phyloP scores from a whole-genome alignment of 2,797 vertebrate genomes.

The Hemibagrus guttatus region DNA sequence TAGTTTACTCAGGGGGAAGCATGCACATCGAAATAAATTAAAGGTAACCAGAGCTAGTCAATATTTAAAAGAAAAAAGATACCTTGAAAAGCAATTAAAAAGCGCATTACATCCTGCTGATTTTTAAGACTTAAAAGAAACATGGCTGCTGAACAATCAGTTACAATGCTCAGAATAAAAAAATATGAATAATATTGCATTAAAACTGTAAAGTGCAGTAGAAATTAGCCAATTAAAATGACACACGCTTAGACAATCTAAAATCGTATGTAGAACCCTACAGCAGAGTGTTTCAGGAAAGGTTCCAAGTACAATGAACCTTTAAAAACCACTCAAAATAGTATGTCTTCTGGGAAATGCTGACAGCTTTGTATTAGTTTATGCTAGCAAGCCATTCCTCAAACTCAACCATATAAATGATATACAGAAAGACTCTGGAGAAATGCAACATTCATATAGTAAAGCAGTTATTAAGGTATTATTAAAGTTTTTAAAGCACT shows the following conservation, averaged over 20 bases:
- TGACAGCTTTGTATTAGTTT: not conserved
- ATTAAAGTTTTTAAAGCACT: not conserved
- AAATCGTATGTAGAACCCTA: not conserved
- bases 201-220: not conserved
- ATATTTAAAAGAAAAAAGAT: not conserved
- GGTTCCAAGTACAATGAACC: not conserved
- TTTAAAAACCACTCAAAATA: not conserved
- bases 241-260: not conserved
- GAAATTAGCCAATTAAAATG: not conserved
- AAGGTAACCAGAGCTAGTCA: not conserved
- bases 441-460: not conserved
- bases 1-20: not conserved
- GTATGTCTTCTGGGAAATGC: not conserved
- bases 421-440: not conserved
- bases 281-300: not conserved
- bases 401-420: not conserved
- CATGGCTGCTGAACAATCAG: not conserved
- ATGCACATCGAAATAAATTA: not conserved
- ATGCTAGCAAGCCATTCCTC: not conserved
- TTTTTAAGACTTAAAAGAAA: not conserved
- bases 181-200: not conserved
- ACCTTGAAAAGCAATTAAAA: not conserved
- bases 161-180: not conserved
- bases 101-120: not conserved
- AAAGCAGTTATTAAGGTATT: not conserved